phyloP scores from a whole-genome alignment of 2,888 invertebrate species.

The Orthosia incerta region DNA sequence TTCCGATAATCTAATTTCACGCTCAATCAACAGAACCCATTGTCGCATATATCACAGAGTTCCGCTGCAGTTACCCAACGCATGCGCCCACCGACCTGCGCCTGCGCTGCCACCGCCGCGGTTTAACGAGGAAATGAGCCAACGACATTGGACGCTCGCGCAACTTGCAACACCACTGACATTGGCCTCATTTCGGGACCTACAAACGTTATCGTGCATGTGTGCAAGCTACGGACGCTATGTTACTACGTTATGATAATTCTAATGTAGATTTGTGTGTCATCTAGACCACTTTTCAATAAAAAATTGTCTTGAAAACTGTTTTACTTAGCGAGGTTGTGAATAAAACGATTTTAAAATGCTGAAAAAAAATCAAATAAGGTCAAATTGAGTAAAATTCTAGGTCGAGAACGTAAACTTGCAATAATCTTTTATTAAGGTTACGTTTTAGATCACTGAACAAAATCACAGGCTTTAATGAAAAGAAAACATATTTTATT shows the following conservation, averaged over 20 bases:
- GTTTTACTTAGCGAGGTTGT: background rate
- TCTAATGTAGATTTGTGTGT: conserved; percentile 50
- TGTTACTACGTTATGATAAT: conserved; percentile 56
- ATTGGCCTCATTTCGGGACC: conserved; percentile 88
- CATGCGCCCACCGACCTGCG: conserved; percentile 58
- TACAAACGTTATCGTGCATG: conserved; percentile 86
- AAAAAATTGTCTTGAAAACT: background rate
- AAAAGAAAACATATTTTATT: background rate
- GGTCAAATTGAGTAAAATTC: conserved; percentile 24
- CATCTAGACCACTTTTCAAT: conserved; percentile 11
- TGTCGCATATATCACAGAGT: conserved; percentile 29
- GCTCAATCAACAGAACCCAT: conserved; percentile 32
- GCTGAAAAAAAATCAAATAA: background rate
- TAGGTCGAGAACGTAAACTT: conserved; percentile 19
- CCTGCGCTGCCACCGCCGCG: conserved; percentile 49
- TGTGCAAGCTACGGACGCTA: conserved; percentile 68
- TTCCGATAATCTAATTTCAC: conserved; percentile 15
- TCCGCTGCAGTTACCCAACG: conserved; percentile 64
- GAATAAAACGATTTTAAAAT: conserved; percentile 23
- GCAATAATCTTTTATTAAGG: conserved; percentile 7
- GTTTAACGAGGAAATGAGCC: conserved; percentile 81
- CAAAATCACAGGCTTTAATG: background rate
- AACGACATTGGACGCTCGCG: conserved; percentile 82
- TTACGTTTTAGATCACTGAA: conserved; percentile 6
- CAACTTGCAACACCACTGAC: conserved; percentile 87